Evolutionary conservation across 92 coral and sea anemone genomes (phyloP).

Genomic region (Bergia puertoricense): DNA sequence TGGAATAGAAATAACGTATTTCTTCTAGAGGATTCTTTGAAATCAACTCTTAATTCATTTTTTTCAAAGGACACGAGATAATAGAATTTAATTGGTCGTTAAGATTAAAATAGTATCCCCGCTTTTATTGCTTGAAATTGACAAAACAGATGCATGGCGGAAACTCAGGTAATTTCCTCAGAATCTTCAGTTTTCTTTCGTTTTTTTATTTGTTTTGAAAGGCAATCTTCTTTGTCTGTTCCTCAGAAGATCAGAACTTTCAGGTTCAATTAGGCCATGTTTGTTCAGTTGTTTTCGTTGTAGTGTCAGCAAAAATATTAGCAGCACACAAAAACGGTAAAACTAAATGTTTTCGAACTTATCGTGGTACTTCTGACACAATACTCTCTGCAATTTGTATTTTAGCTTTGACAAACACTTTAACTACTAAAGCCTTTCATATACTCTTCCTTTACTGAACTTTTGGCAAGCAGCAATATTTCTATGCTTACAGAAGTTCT

Average conservation of each 20-base stretch:
- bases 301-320: neutral
- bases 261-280: neutral
- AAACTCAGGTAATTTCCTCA: neutral
- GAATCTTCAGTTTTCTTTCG: neutral
- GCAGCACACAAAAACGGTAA: neutral
- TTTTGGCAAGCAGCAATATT: neutral
- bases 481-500: neutral
- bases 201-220: neutral
- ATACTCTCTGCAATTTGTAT: neutral
- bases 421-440: no score
- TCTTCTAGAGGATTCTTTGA: neutral
- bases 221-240: neutral
- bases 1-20: neutral
- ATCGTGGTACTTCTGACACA: neutral
- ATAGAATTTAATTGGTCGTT: neutral
- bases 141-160: neutral
- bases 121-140: neutral
- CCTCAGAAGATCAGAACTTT: neutral
- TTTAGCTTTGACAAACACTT: neutral
- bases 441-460: neutral
- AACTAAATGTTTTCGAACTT: neutral
- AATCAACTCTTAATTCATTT: neutral
- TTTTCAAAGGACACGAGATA: neutral
- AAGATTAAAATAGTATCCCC: neutral
- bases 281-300: neutral